Percentiles rank a stretch among this genome's conserved stretches.
Evolutionary conservation across 2,113 vertebrate species (phyloP).

Genomic region (Indicator maculatus): DNA sequence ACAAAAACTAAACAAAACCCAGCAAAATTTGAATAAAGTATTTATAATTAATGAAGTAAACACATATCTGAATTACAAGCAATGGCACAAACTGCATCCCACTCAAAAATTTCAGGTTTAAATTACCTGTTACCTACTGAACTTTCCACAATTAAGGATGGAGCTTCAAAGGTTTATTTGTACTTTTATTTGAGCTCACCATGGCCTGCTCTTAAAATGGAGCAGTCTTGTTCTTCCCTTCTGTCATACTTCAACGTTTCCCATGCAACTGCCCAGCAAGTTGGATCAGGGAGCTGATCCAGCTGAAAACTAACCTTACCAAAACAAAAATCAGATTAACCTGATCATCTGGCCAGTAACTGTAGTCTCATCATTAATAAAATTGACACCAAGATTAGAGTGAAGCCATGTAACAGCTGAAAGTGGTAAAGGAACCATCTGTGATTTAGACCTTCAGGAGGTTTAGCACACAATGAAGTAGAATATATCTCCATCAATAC

Average conservation of each 20-base stretch:
- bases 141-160: background rate
- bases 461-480: background rate
- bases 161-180: background rate
- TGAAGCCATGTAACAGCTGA: background rate
- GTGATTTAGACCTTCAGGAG: background rate
- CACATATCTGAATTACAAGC: background rate
- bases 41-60: background rate
- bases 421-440: background rate
- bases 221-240: background rate
- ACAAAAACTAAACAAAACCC: no score
- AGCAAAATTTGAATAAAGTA: background rate
- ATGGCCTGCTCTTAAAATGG: background rate
- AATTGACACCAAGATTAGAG: background rate
- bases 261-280: background rate
- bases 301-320: conserved; percentile 1
- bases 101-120: background rate
- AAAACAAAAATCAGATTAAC: conserved; percentile 1
- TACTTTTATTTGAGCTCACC: background rate
- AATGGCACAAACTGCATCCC: background rate
- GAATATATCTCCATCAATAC: background rate
- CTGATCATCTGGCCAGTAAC: conserved; percentile 8
- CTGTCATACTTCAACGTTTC: background rate
- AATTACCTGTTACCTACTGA: background rate
- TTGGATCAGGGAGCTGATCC: background rate
- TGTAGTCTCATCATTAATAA: background rate